Evolutionary conservation across 2,888 invertebrate species (phyloP), one percentile per base, ranked within the genome.

Genomic region (Chelonus formosanus): DNA sequence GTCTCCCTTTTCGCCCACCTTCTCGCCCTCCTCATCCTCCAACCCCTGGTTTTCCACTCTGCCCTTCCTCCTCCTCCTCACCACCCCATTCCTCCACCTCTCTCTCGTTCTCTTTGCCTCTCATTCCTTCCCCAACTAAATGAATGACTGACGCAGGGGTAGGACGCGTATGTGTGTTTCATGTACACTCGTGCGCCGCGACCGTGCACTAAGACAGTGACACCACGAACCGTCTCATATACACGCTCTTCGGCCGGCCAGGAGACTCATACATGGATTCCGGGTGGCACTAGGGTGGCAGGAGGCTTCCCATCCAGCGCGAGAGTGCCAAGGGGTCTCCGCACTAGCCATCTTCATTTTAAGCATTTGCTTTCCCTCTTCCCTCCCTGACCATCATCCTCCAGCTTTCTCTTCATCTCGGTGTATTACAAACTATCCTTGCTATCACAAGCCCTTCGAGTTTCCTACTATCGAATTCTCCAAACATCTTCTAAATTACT

Each of bases 41-140:
- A 52, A 53, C 36, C 58, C 34, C 85, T 85, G 85, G 81, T 83
- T 84, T 83, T 84, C 84, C 84, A 84, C 86, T 67, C 71, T 70
- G 86, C 86, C 86, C 85, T 86, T 86, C 86, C 86, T 86, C 87
- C 86, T 87, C 86, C 86, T 87, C 86, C 87, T 87, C 86, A 85
- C 88, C 86, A 86, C 86, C 75, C 10, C 44, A 36, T 35, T 52
- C 34, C 55, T 47, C 60, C 44, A 31, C 81, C 54, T 56, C 63
- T 68, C 69, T 59, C 68, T 40, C 52, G 31, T 86, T 86, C 86
- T 86, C 85, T 86, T 86, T 86, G 86, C 86, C 86, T 87, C 86
- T 87, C 87, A 86, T 86, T 88, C 87, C 86, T 40, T 86, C 77
- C 76, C 78, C 76, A 78, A 81, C 82, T 81, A 81, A 82, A 83